Conservation (phyloP, 2,888 invertebrate genomes). For the Thalpophila matura region DNA sequence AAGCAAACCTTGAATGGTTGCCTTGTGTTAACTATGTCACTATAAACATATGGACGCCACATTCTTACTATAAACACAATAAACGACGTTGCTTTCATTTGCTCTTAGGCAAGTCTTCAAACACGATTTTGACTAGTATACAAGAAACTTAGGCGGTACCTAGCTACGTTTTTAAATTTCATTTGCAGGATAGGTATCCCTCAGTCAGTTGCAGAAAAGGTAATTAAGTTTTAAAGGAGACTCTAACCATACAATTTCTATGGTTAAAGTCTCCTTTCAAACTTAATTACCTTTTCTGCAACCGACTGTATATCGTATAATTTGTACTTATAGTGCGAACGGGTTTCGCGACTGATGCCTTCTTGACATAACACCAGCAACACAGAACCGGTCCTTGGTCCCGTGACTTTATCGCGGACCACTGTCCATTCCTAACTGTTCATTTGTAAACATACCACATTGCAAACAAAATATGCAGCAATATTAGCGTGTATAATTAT, state of each 20-base stretch:
- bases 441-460: constrained; percentile 18
- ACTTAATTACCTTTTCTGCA: too few relatives aligned
- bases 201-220: too few relatives aligned
- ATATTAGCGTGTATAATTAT: neutral
- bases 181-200: too few relatives aligned
- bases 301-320: too few relatives aligned
- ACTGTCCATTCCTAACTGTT: constrained; percentile 55
- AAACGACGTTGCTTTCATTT: neutral
- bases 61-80: neutral
- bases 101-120: neutral
- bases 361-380: constrained; percentile 41
- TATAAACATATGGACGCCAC: constrained; percentile 33
- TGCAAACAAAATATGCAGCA: constrained; percentile 12
- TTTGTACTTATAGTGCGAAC: constrained; percentile 10
- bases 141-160: neutral
- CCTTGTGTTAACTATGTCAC: constrained; percentile 28
- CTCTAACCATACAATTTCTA: too few relatives aligned
- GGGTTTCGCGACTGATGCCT: constrained; percentile 29
- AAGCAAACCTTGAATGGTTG: constrained; percentile 64
- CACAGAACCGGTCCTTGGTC: constrained; percentile 55
- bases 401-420: constrained; percentile 36
- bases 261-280: too few relatives aligned
- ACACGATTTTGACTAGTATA: neutral
- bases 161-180: neutral
- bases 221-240: too few relatives aligned